Evolutionary conservation across 2,888 invertebrate genomes (phyloP), one percentile per base, ranked within the genome.

Genomic region (Tiliacea aurago): DNA sequence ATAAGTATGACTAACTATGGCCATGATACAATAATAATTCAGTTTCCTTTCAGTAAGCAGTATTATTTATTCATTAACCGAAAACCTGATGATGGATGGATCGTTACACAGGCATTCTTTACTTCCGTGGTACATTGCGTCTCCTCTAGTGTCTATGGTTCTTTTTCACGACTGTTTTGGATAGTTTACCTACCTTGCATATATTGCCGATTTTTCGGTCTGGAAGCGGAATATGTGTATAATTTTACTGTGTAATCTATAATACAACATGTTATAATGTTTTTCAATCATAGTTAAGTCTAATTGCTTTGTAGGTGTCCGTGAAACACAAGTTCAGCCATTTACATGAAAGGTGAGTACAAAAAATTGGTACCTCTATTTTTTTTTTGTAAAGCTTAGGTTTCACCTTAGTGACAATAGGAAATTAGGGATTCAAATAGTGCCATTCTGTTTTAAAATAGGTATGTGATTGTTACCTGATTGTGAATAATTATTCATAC

Each of bases 91-190:
- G 85, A 85, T 85, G 71, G 85, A 86, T 85, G 85, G 88, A 88
- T 87, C 87, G 88, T 86, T 87, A 83, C 71, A 78, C 78, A 74
- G 78, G 75, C 76, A 74, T 76, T 78, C 83, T 82, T 83, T 80
- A 84, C 86, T 86, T 84, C 81, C 86, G 81, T 85, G 81, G 85
- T 86, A 84, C 83, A 85, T 84, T 85, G 81, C 81, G 84, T 86
- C 85, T 80, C 53, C 79, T 90, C 87, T 90, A 86, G 88, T 90
- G 90, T 96, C 95, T 95, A 95, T 96, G 95, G 92, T 92, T 90
- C 93, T 94, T 96, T 96, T 96, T 96, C 96, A 96, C 94, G 96
- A 96, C 96, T 96, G 96, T 96, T 96, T 96, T 96, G 96, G 93
- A 95, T 95, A 95, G 95, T 95, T 95, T 95, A 94, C 93, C 93